Percentiles rank a stretch among this genome's conserved stretches.
These are phyloP conservation scores for Drosophila lacicola DNA, from an alignment of 2,888 invertebrate species.

Conservation along the genomic window DNA sequence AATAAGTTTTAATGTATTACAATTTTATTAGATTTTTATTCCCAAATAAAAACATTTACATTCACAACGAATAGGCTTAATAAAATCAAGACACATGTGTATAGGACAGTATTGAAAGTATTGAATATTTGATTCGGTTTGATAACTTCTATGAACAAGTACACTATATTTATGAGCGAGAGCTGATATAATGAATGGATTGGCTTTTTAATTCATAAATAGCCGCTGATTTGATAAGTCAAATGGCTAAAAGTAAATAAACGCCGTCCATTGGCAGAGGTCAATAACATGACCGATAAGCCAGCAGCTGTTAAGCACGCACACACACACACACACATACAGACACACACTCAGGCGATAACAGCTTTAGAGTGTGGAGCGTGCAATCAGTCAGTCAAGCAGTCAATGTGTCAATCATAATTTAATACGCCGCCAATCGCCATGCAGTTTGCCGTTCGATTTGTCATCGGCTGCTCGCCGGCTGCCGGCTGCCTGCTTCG, in stretches of 20 bases:
- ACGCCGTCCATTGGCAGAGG: conserved; percentile 20
- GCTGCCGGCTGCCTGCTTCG: conserved; percentile 23
- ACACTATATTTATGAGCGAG: not conserved
- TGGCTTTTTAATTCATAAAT: conserved; percentile 27
- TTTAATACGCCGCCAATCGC: conserved; percentile 61
- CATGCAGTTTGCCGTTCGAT: conserved; percentile 45
- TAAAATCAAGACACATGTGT: too few species aligned
- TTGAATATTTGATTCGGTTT: not conserved
- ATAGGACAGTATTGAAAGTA: not conserved
- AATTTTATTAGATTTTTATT: too few species aligned
- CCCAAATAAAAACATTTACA: too few species aligned
- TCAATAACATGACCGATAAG: conserved; percentile 67
- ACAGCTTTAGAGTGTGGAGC: conserved; percentile 14
- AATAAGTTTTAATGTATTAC: too few species aligned
- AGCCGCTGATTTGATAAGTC: conserved; percentile 38
- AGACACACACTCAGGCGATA: conserved; percentile 3
- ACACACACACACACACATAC: not conserved
- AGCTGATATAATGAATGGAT: conserved; percentile 15
- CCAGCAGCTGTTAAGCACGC: conserved; percentile 3
- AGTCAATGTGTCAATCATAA: conserved; percentile 80
- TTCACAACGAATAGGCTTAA: too few species aligned
- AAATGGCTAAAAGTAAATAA: conserved; percentile 40
- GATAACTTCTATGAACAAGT: not conserved
- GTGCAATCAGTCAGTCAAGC: conserved; percentile 45
- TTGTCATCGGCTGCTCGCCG: conserved; percentile 42